Percentiles rank a stretch among this genome's conserved stretches.
Conservation (phyloP, 2,888 invertebrate genomes). For the Pachydiplax longipennis region DNA sequence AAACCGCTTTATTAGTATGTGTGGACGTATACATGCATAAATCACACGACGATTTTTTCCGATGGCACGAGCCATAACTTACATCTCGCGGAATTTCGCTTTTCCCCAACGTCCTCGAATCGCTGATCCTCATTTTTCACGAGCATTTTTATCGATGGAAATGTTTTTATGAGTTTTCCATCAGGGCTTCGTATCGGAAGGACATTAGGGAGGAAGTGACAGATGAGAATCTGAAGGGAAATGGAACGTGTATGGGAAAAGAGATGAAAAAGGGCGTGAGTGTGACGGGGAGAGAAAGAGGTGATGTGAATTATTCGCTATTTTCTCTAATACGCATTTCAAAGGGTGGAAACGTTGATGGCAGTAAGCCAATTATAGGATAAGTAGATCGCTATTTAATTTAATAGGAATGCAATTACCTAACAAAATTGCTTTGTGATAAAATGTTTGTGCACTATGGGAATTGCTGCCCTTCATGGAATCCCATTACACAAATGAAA, state of each 20-base stretch:
- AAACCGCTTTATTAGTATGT: too few relatives aligned
- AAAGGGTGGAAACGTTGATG: too few relatives aligned
- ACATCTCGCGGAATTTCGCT: background rate
- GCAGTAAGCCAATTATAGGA: too few relatives aligned
- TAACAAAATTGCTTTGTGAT: too few relatives aligned
- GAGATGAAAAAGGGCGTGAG: background rate
- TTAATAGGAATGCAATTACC: too few relatives aligned
- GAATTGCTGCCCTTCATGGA: too few relatives aligned
- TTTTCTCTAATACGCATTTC: too few relatives aligned
- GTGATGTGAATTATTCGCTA: too few relatives aligned
- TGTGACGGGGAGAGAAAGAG: background rate
- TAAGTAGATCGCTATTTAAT: too few relatives aligned
- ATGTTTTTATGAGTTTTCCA: background rate
- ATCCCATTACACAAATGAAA: too few relatives aligned
- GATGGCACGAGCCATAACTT: background rate
- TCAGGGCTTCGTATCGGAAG: background rate
- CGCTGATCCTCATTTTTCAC: background rate
- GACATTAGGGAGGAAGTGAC: background rate
- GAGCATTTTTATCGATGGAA: background rate
- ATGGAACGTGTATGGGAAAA: background rate
- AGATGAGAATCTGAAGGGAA: background rate
- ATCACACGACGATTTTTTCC: background rate
- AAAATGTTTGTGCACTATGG: too few relatives aligned
- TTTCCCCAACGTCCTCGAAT: background rate
- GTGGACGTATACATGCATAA: too few relatives aligned